Base-by-base conservation (phyloP, 2,113 vertebrate genomes). In the Campylorhamphus procurvoides region DNA sequence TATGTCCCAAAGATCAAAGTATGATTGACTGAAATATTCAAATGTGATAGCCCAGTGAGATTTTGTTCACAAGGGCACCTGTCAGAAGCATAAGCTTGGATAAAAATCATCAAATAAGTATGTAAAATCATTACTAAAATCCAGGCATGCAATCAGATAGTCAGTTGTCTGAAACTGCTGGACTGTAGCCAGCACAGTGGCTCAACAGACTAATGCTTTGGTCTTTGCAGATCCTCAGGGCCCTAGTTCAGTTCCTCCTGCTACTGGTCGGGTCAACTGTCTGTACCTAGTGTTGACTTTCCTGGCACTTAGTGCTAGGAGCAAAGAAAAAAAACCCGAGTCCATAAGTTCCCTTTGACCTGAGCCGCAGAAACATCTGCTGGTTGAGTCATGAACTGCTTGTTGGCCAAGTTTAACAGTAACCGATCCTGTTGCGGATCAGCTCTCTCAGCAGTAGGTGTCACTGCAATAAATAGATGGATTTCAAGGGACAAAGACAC, bases 61-160 rank as follows among this genome's bases (percentile, higher is more conserved):
- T 95, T 93, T 53, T 95, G 60, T 81, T 96, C 93, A 27, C 81
- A 91, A 95, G 95, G 96, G 97, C 97, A 98, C 97, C 97, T 98
- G 96, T 96, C 68, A 96, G 60, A 97, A 95, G 87, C 96, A 93
- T 72, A 87, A 95, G 95, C 97, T 96, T 92, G 67, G 97, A 96
- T 74, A 74, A 93, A 95, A 94, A 96, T 96, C 95, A 92, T 89
- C 95, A 96, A 94, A 39, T 96, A 95, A 97, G 93, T 55, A 91
- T 42, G 76, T 95, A 93, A 94, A 81, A 79, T 96, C 88, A 78
- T 84, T 93, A 84, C 88, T 60, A 94, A 97, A 97, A 92, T 58
- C 93, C 94, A 89, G 89, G 89, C 71, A 24, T 86, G 90, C 72
- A 81, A 93, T 90, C 76, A 83, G 84, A 89, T 94, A 76, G 89